A percentile compares a stretch with the other conserved stretches of the same genome.
These are phyloP conservation scores for Phaethornis superciliosus DNA, from an alignment of 2,113 vertebrate genomes.

Conservation along the genomic window DNA sequence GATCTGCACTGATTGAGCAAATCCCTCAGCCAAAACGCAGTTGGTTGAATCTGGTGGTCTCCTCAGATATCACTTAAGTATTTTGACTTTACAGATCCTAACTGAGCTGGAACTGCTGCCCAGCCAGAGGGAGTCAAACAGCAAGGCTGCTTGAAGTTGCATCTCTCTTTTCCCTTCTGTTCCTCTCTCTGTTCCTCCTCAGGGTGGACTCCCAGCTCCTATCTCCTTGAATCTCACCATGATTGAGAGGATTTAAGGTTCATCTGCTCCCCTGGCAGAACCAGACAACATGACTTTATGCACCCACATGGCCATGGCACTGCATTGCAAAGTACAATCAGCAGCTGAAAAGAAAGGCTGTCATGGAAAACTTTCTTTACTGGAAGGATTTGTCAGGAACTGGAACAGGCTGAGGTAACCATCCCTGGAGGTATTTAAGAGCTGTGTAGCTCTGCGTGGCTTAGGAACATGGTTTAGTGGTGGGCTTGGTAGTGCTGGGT, in stretches of 20 bases:
- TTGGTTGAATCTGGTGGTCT: neutral
- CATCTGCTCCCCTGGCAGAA: neutral
- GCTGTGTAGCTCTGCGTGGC: too few species aligned
- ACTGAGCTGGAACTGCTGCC: neutral
- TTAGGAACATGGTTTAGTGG: too few species aligned
- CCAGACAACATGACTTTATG: neutral
- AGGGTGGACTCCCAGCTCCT: neutral
- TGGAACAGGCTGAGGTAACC: too few species aligned
- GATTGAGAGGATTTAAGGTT: neutral
- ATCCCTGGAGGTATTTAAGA: too few species aligned
- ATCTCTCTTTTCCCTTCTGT: neutral
- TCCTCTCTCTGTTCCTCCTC: neutral
- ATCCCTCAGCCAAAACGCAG: neutral
- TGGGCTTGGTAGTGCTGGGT: too few species aligned
- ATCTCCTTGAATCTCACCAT: neutral
- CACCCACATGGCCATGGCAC: neutral
- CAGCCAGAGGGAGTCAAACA: neutral
- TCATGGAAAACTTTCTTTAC: neutral
- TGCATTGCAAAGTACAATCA: neutral
- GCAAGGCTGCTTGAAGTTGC: neutral
- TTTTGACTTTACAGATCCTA: neutral
- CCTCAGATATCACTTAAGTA: neutral
- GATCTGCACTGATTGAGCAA: neutral
- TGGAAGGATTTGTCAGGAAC: too few species aligned
- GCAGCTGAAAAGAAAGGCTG: neutral